A percentile compares a stretch with the other conserved stretches of the same genome.
These are phyloP conservation scores for Crossocerus cetratus DNA, from an alignment of 2,888 invertebrate genomes.

Conservation along the genomic window DNA sequence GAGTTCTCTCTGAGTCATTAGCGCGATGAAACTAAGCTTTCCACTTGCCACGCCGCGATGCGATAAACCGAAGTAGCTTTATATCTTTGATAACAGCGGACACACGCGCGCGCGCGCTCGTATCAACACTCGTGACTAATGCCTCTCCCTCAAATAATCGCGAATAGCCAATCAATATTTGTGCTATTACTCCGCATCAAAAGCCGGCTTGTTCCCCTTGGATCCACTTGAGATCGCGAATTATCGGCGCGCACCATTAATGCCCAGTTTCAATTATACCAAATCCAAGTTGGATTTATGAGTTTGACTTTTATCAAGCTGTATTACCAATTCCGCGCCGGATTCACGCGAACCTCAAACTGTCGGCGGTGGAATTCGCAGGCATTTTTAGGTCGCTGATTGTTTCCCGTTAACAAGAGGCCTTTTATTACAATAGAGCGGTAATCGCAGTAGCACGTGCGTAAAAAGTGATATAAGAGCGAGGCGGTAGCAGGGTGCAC, in stretches of 20 bases:
- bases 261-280: too few relatives aligned
- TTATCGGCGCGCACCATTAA: too few relatives aligned
- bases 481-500: background rate
- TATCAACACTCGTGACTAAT: slow-evolving; percentile 24
- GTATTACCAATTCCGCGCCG: too few relatives aligned
- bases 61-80: slow-evolving; percentile 36
- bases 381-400: too few relatives aligned
- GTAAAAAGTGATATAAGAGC: background rate
- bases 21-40: slow-evolving; percentile 29
- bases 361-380: too few relatives aligned
- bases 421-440: too few relatives aligned
- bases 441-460: background rate
- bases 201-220: too few relatives aligned
- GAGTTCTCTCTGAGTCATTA: slow-evolving; percentile 44
- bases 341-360: too few relatives aligned
- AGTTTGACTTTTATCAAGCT: too few relatives aligned
- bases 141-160: background rate
- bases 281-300: too few relatives aligned
- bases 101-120: background rate
- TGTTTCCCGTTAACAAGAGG: too few relatives aligned
- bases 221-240: too few relatives aligned
- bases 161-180: background rate
- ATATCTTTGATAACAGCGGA: slow-evolving; percentile 24
- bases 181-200: background rate
- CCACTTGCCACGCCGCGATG: slow-evolving; percentile 27